These are phyloP conservation scores for Mesitornis unicolor DNA, from an alignment of 2,113 vertebrate genomes.

Conservation along the genomic window DNA sequence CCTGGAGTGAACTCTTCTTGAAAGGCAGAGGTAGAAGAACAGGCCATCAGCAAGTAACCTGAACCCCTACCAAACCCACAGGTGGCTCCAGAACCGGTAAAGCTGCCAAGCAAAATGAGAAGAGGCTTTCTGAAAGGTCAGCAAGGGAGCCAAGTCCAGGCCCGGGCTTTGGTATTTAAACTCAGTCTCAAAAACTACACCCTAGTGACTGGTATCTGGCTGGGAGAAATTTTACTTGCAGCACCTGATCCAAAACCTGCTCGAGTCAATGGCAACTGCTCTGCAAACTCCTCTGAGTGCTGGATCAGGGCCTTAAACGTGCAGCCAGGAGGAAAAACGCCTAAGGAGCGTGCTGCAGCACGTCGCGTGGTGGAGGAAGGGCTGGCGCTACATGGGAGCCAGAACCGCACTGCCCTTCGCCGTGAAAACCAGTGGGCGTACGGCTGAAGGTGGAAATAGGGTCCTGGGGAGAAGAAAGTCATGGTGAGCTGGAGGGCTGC, in stretches of 20 bases:
- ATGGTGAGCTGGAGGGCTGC: background rate
- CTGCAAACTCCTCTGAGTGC: background rate
- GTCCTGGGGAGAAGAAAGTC: background rate
- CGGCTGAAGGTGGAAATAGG: background rate
- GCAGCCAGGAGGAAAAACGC: background rate
- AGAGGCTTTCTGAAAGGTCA: constrained; percentile 1
- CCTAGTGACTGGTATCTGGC: background rate
- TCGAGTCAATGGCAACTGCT: background rate
- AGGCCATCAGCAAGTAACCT: background rate
- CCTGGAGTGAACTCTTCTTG: background rate
- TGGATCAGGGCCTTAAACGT: background rate
- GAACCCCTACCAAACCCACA: constrained; percentile 12
- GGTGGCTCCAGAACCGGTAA: background rate
- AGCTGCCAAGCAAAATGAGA: constrained; percentile 19
- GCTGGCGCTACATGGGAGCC: background rate
- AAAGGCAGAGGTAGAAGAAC: constrained; percentile 8
- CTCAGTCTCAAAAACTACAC: background rate
- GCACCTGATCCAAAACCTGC: constrained; percentile 2
- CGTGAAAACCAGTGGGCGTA: fast-evolving
- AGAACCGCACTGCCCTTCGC: fast-evolving
- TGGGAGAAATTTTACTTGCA: background rate
- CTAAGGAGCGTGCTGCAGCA: background rate
- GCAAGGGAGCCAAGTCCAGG: background rate
- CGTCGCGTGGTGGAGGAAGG: background rate
- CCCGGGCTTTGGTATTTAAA: background rate